Percentiles rank a stretch among this genome's conserved stretches.
Conservation (phyloP, 92 coral and sea anemone genomes). For the Epizoanthus scotinus region DNA sequence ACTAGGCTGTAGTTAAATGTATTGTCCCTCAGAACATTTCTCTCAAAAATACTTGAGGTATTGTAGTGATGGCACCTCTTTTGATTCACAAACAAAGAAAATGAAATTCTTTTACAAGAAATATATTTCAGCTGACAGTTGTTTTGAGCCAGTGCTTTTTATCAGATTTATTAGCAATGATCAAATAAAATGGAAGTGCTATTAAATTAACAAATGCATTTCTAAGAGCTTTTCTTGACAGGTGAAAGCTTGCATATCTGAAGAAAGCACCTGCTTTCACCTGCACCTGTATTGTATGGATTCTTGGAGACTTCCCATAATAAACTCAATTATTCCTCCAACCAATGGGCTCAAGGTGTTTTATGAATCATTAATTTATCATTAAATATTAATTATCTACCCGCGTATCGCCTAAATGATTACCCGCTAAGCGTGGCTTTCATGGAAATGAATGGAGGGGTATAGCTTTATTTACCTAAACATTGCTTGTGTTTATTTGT, state of each 20-base stretch:
- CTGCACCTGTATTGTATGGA: conserved; percentile 77
- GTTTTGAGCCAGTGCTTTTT: conserved; percentile 56
- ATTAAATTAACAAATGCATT: conserved; percentile 96
- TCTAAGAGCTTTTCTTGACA: conserved; percentile 72
- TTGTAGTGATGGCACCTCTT: conserved; percentile 13
- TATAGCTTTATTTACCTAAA: conserved; percentile 87
- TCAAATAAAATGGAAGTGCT: conserved; percentile 73
- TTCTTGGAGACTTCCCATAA: conserved; percentile 64
- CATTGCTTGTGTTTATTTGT: conserved; percentile 90
- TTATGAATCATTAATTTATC: conserved; percentile 89
- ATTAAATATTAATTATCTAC: conserved; percentile 87
- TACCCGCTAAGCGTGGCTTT: conserved; percentile 91
- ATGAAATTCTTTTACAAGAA: conserved; percentile 47
- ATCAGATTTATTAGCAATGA: conserved; percentile 81
- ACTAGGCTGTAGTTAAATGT: background rate
- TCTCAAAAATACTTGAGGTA: background rate
- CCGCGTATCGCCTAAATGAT: conserved; percentile 87
- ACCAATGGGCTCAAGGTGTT: conserved; percentile 76
- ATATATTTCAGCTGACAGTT: conserved; percentile 40
- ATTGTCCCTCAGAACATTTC: background rate
- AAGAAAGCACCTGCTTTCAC: conserved; percentile 79
- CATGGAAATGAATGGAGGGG: conserved; percentile 62
- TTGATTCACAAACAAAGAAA: conserved; percentile 50
- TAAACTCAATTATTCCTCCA: conserved; percentile 75
- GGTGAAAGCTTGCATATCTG: conserved; percentile 52